Evolutionary conservation across 2,888 invertebrate species (phyloP).

Genomic region (Anorthoa munda): DNA sequence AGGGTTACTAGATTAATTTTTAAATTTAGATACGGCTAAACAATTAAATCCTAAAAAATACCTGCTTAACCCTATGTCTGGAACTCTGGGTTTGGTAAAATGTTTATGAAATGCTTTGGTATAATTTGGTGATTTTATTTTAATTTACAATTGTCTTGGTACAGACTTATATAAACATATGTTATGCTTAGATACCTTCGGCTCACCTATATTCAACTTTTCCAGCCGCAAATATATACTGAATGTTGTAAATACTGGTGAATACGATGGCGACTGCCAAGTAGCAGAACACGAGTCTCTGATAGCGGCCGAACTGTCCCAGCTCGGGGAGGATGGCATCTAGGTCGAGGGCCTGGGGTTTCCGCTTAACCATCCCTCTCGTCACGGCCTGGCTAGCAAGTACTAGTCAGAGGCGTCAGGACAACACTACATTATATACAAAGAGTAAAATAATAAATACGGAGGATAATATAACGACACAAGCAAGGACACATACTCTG

Average conservation of each 20-base stretch:
- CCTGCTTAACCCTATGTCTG: background rate
- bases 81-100: too few relatives aligned
- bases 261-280: constrained; percentile 86
- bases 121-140: background rate
- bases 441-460: too few relatives aligned
- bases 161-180: background rate
- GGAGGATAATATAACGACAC: background rate
- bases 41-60: background rate
- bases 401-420: too few relatives aligned
- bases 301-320: constrained; percentile 87
- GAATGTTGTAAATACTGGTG: constrained; percentile 86
- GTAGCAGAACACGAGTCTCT: constrained; percentile 81
- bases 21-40: too few relatives aligned
- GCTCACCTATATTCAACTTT: constrained; percentile 87
- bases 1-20: too few relatives aligned
- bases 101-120: background rate
- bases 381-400: background rate
- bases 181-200: background rate
- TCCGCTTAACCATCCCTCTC: background rate
- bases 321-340: constrained; percentile 82
- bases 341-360: constrained; percentile 67
- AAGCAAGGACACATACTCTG: background rate
- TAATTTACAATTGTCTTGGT: background rate
- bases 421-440: background rate
- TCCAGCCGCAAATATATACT: constrained; percentile 89